Conservation (phyloP, 2,797 vertebrate genomes). For the Strix occidentalis region DNA sequence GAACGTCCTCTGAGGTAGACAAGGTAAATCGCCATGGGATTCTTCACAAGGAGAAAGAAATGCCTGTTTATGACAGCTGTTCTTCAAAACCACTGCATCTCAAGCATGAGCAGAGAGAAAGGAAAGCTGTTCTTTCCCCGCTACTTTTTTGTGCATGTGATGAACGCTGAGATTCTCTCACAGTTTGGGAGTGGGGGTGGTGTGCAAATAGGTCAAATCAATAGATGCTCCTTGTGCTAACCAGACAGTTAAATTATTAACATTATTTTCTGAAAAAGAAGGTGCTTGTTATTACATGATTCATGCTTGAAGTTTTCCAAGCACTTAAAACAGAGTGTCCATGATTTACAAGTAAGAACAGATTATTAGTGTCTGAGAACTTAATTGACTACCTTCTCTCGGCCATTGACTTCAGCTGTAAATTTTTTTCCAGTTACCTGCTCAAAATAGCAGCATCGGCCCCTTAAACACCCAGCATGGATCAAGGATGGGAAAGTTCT, state of each 20-base stretch:
- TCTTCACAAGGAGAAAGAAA: not conserved
- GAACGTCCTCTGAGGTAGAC: not conserved
- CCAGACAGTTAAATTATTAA: conserved; percentile 41
- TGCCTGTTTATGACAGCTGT: not conserved
- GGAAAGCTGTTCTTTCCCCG: rapidly evolving
- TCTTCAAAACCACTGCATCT: not conserved
- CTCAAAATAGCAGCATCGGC: conserved; percentile 8
- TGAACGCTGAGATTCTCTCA: not conserved
- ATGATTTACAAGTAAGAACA: conserved; percentile 43
- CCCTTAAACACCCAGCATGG: not conserved
- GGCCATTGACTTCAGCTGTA: not conserved
- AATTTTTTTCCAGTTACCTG: conserved; percentile 37
- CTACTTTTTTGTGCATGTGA: not conserved
- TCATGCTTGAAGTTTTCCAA: conserved; percentile 20
- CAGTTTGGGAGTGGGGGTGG: not conserved
- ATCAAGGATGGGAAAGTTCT: not conserved
- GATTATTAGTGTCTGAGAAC: conserved; percentile 39
- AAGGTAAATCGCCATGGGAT: not conserved
- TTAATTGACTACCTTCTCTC: conserved; percentile 36
- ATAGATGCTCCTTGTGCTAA: not conserved
- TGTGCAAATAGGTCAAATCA: conserved; percentile 5
- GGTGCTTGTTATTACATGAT: not conserved
- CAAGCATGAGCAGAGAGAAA: not conserved
- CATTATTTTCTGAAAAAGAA: conserved; percentile 33
- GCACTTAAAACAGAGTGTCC: not conserved